A percentile compares a stretch with the other conserved stretches of the same genome.
Evolutionary conservation across 1,140 invertebrate species (phyloP).

Genomic region (Sitobion miscanthi): DNA sequence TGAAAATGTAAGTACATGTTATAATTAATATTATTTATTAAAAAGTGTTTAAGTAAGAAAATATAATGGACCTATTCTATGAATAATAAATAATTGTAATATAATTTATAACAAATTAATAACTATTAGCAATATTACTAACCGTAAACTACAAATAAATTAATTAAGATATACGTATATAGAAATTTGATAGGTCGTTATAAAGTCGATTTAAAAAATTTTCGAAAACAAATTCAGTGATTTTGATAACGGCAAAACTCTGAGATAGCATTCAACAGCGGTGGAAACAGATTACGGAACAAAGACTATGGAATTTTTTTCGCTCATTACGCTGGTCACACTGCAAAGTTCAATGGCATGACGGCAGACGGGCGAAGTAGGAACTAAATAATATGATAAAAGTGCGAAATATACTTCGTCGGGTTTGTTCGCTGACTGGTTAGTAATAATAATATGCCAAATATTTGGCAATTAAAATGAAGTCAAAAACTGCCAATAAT

Average conservation of each 20-base stretch:
- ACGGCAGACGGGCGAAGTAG: not conserved
- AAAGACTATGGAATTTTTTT: not conserved
- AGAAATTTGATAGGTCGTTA: not conserved
- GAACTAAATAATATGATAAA: conserved; percentile 9
- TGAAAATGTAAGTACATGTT: not conserved
- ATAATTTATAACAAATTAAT: not conserved
- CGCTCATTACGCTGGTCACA: not conserved
- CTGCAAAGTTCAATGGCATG: conserved; percentile 28
- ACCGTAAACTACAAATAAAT: not conserved
- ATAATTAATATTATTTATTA: not conserved
- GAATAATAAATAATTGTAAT: not conserved
- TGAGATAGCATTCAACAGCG: not conserved
- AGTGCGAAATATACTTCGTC: not conserved
- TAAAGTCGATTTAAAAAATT: not conserved
- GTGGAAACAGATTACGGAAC: not conserved
- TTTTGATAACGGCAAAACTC: not conserved
- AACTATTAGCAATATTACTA: not conserved
- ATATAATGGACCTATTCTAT: not conserved
- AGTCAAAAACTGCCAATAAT: conserved; percentile 27
- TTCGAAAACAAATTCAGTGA: not conserved
- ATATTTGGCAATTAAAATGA: not conserved
- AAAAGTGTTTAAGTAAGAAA: not conserved
- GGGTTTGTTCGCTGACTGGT: not conserved
- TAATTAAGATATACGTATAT: not conserved
- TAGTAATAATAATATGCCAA: not conserved